A percentile compares a stretch with the other conserved stretches of the same genome.
Conservation (phyloP, 2,888 invertebrate species). For the Chironomus riparius region DNA sequence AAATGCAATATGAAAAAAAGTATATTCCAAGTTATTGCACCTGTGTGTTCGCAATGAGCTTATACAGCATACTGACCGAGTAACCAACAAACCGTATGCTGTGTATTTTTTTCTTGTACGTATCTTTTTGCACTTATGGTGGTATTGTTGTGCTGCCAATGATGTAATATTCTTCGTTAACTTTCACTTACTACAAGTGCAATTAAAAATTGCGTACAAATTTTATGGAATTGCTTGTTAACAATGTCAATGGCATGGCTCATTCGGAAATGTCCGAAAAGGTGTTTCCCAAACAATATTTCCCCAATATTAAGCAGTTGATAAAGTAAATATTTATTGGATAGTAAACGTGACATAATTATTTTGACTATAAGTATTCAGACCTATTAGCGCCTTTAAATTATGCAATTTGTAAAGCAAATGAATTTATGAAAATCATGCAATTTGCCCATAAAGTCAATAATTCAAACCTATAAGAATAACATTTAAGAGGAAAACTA, state of each 20-base stretch:
- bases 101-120: not conserved
- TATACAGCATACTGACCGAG: slow-evolving; percentile 14
- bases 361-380: not conserved
- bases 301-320: too few species aligned
- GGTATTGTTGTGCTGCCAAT: not conserved
- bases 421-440: too few species aligned
- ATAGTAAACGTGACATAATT: not conserved
- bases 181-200: not conserved
- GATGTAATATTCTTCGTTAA: not conserved
- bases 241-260: not conserved
- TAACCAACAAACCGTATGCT: not conserved
- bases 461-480: too few species aligned
- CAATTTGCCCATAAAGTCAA: too few species aligned
- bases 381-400: not conserved
- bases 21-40: not conserved
- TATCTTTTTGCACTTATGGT: not conserved
- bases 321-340: too few species aligned
- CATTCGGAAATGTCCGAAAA: too few species aligned
- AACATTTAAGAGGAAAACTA: too few species aligned
- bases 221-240: not conserved
- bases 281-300: too few species aligned
- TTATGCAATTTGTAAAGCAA: not conserved
- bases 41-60: not conserved
- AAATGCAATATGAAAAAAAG: not conserved
- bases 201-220: not conserved